Evolutionary conservation across 64 coral and sea anemone species (phyloP).

Genomic region (Hydrozoanthus tunicans): DNA sequence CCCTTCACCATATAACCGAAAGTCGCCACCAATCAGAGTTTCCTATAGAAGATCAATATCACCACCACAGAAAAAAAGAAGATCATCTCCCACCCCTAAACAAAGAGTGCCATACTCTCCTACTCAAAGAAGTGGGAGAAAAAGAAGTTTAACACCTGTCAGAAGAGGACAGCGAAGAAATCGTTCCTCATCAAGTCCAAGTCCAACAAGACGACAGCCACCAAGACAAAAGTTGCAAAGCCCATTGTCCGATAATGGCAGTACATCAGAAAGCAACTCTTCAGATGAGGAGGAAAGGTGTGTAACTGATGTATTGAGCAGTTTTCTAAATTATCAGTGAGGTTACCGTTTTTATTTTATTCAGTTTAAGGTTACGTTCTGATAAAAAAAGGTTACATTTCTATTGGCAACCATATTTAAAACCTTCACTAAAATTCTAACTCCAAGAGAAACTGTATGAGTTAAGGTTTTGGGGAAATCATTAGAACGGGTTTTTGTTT

Average conservation of each 20-base stretch:
- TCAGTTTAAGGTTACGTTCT: no score
- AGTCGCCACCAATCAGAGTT: neutral
- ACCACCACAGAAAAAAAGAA: neutral
- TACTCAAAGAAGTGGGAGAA: neutral
- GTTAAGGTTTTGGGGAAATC: no score
- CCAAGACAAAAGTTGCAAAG: neutral
- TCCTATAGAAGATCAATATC: neutral
- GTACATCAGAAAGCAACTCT: neutral
- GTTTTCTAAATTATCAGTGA: no score
- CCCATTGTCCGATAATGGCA: neutral
- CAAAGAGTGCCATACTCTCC: neutral
- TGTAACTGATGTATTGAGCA: neutral
- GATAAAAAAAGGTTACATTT: no score
- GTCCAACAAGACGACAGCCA: slow-evolving; percentile 8
- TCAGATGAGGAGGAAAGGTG: slow-evolving; percentile 51
- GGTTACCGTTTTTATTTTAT: no score
- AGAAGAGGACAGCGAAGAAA: slow-evolving; percentile 25
- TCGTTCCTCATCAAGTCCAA: slow-evolving; percentile 10
- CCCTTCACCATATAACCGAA: neutral
- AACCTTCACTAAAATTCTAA: no score
- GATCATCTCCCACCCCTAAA: neutral
- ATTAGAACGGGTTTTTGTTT: no score
- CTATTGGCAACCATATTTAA: no score
- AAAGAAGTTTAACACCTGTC: slow-evolving; percentile 18
- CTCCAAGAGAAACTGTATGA: no score